Evolutionary conservation across 2,888 invertebrate genomes (phyloP), one percentile per base, ranked within the genome.

Genomic region (Nysson spinosus): DNA sequence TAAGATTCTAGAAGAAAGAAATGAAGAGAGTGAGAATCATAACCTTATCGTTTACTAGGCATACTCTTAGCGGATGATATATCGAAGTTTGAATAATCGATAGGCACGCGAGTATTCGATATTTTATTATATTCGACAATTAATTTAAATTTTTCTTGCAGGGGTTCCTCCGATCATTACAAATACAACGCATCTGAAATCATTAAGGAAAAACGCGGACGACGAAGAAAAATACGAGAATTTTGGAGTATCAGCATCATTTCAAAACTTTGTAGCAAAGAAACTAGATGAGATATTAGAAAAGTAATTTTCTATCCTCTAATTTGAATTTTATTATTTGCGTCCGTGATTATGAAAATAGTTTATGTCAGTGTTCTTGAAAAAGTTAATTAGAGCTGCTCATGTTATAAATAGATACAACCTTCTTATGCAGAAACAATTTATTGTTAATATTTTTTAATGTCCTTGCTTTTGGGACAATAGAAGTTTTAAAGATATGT

Each of bases 271-370:
- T 60, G 75, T 85, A 6, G 82, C 82, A 0, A 82, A 78, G 57
- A 83, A 84, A 46, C 58, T 85, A 11, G 68, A 75, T 5, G 76
- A 75, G 54, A 52, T 73, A 26, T 62, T 85, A 32, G 81, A 85
- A 7, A 77, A 62, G 85, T 84, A 69, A 30, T 4, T 32, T n/a
- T n/a, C n/a, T n/a, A n/a, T n/a, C n/a, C n/a, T n/a, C n/a, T n/a
- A n/a, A n/a, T n/a, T n/a, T n/a, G n/a, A n/a, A n/a, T n/a, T n/a
- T n/a, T n/a, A n/a, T n/a, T n/a, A n/a, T n/a, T n/a, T n/a, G n/a
- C n/a, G n/a, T n/a, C n/a, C n/a, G n/a, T n/a, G n/a, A n/a, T n/a
- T n/a, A n/a, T n/a, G n/a, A n/a, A n/a, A n/a, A n/a, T n/a, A n/a
- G n/a, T n/a, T n/a, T n/a, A n/a, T n/a, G n/a, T n/a, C n/a, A n/a